These are phyloP conservation scores for Aphodius sticticus DNA, from an alignment of 2,888 invertebrate species.

Conservation along the genomic window DNA sequence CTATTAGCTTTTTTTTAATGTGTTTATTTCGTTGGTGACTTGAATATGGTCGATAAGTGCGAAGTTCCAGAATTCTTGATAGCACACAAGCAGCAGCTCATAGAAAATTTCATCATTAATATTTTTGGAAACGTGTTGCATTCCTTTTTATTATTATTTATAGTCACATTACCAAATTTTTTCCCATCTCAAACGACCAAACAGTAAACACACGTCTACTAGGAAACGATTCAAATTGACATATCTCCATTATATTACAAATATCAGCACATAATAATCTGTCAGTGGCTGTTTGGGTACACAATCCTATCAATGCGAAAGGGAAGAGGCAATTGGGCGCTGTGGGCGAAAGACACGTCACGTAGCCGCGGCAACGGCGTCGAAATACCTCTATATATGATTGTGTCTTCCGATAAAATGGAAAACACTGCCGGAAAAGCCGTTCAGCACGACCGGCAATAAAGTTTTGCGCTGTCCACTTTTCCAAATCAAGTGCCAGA, in stretches of 20 bases:
- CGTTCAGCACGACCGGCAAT: slow-evolving; percentile 4
- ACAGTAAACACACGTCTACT: background rate
- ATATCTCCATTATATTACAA: slow-evolving; percentile 6
- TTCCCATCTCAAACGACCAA: too few relatives aligned
- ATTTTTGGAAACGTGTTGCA: too few relatives aligned
- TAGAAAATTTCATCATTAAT: too few relatives aligned
- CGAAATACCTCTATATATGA: background rate
- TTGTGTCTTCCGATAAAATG: background rate
- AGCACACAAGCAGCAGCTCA: too few relatives aligned
- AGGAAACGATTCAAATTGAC: background rate
- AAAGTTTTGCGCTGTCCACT: background rate
- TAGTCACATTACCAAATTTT: too few relatives aligned
- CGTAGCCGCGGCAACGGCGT: background rate
- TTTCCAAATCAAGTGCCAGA: background rate
- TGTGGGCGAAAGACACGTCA: background rate
- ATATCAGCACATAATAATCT: background rate
- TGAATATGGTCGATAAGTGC: too few relatives aligned
- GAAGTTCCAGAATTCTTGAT: too few relatives aligned
- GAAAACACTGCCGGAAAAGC: background rate
- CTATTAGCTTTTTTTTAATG: too few relatives aligned
- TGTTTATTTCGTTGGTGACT: too few relatives aligned
- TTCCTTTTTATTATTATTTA: too few relatives aligned
- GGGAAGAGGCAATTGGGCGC: background rate
- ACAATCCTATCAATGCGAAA: background rate
- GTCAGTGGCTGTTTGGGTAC: background rate